Percentiles rank a stretch among this genome's conserved stretches.
Conservation (phyloP, 1,140 invertebrate genomes). For the Halesus radiatus region DNA sequence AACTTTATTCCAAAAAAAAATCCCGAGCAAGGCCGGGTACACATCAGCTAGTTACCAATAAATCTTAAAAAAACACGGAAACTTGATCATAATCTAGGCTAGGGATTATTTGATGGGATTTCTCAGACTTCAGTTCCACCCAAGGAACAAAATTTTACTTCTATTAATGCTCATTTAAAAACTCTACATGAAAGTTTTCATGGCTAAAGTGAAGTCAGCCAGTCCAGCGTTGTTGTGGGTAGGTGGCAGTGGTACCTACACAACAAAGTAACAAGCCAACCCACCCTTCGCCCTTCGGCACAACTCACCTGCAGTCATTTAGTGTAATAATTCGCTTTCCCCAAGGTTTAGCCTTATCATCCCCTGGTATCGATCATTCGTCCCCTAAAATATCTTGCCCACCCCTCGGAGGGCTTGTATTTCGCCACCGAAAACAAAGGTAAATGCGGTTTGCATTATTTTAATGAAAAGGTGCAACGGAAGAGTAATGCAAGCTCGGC, state of each 20-base stretch:
- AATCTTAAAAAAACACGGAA: no score
- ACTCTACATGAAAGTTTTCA: background rate
- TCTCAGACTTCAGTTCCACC: no score
- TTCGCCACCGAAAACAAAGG: constrained; percentile 53
- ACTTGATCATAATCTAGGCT: no score
- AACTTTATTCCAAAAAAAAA: no score
- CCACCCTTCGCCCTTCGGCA: constrained; percentile 27
- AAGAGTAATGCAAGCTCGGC: constrained; percentile 8
- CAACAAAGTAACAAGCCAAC: constrained; percentile 12
- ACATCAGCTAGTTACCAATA: no score
- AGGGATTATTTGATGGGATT: no score
- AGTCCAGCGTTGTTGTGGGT: constrained; percentile 18
- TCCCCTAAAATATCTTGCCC: constrained; percentile 50
- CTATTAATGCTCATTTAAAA: no score
- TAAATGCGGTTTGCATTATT: constrained; percentile 54
- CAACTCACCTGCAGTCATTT: constrained; percentile 55
- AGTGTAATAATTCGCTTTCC: constrained; percentile 50
- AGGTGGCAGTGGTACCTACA: constrained; percentile 13
- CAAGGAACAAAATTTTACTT: no score
- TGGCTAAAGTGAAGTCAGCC: constrained; percentile 3
- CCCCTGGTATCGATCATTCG: constrained; percentile 53
- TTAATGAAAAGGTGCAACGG: constrained; percentile 50
- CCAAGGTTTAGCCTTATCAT: constrained; percentile 54
- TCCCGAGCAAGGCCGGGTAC: no score
- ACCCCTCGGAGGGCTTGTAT: constrained; percentile 43